Base-by-base conservation (phyloP, 2,113 vertebrate species). In the Labrus mixtus region DNA sequence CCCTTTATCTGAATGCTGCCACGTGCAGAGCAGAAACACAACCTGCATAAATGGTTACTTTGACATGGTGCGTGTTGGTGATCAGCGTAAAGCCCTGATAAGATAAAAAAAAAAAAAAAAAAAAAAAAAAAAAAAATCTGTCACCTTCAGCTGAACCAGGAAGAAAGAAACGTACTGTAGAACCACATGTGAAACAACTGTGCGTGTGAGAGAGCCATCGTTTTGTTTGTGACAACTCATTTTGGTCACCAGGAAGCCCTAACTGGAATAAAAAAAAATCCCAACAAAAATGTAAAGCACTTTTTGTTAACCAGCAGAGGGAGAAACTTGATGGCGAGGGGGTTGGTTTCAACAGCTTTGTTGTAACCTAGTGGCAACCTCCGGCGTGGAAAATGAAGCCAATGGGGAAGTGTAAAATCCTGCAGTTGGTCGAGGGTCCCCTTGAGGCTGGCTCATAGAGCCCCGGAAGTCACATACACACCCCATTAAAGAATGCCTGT, bases 81-180 rank as follows among this genome's bases (percentile, higher is more conserved):
- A 55, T 53, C 17, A 58, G 60, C 39, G 22, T 64, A n/a, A 70
- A 68, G 55, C 29, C 46, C 16, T 43, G 80, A 85, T 85, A 61
- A 77, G 71, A 79, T 80, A 70, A 85, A 85, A 39, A 73, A 10
- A 22, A 70, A 85, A 85, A 39, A 73, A 73, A 10, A 22, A 70
- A 85, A 85, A 39, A 73, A 70, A 85, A 85, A 39, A 73, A 10
- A 22, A 70, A 85, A 85, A 39, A 73, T n/a, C n/a, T n/a, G n/a
- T n/a, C 39, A 82, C 79, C 68, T 74, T 70, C 57, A 56, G 59
- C 59, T 85, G 69, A 83, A 87, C 83, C 66, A 72, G 65, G 73
- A 79, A 79, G 45, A 78, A 69, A 65, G 74, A n/a, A n/a, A n/a
- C n/a, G n/a, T n/a, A 43, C 36, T 20, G n/a, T 59, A 55, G 1